Evolutionary conservation across 2,113 vertebrate genomes (phyloP).

Genomic region (Cyanistes caeruleus): DNA sequence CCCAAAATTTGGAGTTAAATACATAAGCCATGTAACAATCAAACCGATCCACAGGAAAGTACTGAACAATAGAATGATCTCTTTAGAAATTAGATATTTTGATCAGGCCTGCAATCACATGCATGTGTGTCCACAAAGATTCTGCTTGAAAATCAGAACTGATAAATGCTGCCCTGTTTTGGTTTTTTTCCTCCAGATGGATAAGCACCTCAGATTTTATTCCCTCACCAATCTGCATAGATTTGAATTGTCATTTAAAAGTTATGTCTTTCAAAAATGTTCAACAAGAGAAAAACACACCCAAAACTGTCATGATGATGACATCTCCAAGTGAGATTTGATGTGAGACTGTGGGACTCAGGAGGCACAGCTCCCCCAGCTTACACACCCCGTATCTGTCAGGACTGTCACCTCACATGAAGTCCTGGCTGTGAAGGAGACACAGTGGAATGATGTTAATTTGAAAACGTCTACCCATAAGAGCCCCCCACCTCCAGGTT

Average conservation of each 20-base stretch:
- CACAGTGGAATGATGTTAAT: background rate
- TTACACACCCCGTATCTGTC: accelerated
- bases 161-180: background rate
- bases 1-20: background rate
- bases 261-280: background rate
- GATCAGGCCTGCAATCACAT: background rate
- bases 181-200: background rate
- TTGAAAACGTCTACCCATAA: background rate
- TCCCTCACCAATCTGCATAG: background rate
- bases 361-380: background rate
- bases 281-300: background rate
- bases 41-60: background rate
- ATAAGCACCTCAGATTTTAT: background rate
- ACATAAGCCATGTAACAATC: background rate
- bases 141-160: background rate
- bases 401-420: background rate
- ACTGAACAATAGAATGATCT: background rate
- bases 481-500: background rate
- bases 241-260: background rate
- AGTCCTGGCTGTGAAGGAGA: background rate
- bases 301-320: background rate
- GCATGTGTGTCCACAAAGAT: background rate
- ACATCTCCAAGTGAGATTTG: background rate
- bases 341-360: background rate
- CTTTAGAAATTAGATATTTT: background rate